Base-by-base conservation (phyloP, 2,113 vertebrate genomes). In the Hoplias malabaricus region DNA sequence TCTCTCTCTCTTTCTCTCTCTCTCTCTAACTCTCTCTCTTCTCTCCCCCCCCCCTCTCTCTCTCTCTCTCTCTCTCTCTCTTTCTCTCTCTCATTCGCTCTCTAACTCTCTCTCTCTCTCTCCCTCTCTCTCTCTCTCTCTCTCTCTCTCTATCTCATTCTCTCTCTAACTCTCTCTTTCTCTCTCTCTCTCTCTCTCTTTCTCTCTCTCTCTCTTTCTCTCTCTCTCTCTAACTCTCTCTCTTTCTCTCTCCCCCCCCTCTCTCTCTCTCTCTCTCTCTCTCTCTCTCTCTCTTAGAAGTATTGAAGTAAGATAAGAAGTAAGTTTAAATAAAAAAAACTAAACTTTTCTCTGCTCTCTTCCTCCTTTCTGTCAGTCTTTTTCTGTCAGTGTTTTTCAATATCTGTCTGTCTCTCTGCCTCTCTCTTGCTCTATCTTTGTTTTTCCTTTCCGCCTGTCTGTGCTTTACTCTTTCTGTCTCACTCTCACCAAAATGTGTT, bases 91-190 rank as follows among this genome's bases (percentile, higher is more conserved):
- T 81, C n/a, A n/a, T n/a, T n/a, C n/a, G n/a, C n/a, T 53, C 12
- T 56, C 31, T 69, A 4, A 29, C 33, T 33, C 14, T 14, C 23
- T 38, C 21, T 54, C 14, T 12, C 14, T 5, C 66, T 54, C 36
- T 29, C 25, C 25, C 9, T n/a, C 34, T 43, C 29, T 50, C 2
- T 11, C 21, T 46, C 19, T 13, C 13, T 38, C 38, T 11, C 36
- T 27, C 25, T 40, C 43, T 46, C 29, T 53, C 21, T 83, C 5
- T 81, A 34, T 79, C n/a, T n/a, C n/a, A n/a, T n/a, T n/a, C n/a
- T n/a, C n/a, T n/a, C n/a, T n/a, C n/a, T n/a, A n/a, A n/a, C n/a
- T n/a, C n/a, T n/a, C n/a, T n/a, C n/a, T n/a, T n/a, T 53, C 12
- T 56, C 31, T 69, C 9, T 40, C 33, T 33, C 14, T 14, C 23